Evolutionary conservation across 2,797 vertebrate genomes (phyloP), one percentile per base, ranked within the genome.

Genomic region (Ispidina lecontei): DNA sequence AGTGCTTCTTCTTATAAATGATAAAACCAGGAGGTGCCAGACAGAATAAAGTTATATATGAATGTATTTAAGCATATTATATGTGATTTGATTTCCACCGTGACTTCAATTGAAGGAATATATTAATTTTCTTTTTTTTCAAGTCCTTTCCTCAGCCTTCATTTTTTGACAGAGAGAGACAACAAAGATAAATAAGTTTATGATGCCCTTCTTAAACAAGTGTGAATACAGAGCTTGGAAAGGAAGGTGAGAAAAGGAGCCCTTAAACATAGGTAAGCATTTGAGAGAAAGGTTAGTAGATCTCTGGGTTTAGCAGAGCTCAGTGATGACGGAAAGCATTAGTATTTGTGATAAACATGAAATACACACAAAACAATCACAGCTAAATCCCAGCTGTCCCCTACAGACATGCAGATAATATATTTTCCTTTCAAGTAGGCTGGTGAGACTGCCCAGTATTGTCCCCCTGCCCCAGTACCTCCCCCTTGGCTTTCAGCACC

Each of bases 341-440:
- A 80, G 69, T 47, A 70, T 70, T 93, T 86, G 75, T 51, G 67
- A 72, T 55, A 85, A 95, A 94, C 51, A 89, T 37, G 39, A 46
- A 44, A 14, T 44, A 20, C 62, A 84, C 41, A 79, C 28, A 63
- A 63, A 82, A 21, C 15, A 78, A 64, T 46, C 78, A 39, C 12
- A 58, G 56, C 49, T 90, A 91, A 94, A 93, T 65, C 46, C 71
- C 75, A 73, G 83, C 75, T 89, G 43, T 67, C 49, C 49, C 33
- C 18, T 21, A 74, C 63, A 83, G 49, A 60, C 41, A 63, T 0
- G 11, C 60, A 87, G 84, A 63, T n/a, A 79, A 93, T 73, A 60
- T 28, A 44, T 60, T 92, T 95, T 87, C 52, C 69, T 95, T 96
- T 96, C 74, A 92, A 81, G 81, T 14, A 78, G 28, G 23, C 47